Evolutionary conservation across 2,797 vertebrate genomes (phyloP).

Genomic region (Urocyon cinereoargenteus): DNA sequence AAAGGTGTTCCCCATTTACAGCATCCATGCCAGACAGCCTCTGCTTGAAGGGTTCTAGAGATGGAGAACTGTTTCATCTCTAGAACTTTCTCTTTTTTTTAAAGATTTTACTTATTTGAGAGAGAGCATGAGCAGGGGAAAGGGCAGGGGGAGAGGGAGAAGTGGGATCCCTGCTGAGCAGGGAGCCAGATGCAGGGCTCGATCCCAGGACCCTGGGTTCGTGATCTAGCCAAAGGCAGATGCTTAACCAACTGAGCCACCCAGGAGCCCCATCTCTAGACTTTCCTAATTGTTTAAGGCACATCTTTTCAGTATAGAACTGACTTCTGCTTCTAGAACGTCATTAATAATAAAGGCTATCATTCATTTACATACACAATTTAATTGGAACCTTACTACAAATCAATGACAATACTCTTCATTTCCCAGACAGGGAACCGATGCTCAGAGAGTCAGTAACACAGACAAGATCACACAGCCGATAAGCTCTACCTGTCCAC

Average conservation of each 20-base stretch:
- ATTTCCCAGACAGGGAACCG: neutral
- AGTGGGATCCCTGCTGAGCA: neutral
- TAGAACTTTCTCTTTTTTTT: neutral
- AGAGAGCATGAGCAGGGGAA: neutral
- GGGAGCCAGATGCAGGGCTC: rapidly evolving
- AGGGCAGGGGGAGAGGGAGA: neutral
- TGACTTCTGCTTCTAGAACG: neutral
- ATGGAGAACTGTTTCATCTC: neutral
- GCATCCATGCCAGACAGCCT: neutral
- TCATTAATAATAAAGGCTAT: neutral
- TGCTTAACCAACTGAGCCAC: neutral
- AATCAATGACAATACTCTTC: neutral
- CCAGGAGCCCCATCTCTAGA: neutral
- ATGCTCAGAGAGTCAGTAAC: neutral
- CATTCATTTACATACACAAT: neutral
- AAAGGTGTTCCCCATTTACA: neutral
- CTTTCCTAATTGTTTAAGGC: neutral
- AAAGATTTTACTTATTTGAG: neutral
- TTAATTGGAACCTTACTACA: neutral
- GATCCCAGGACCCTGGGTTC: neutral
- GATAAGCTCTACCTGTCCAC: rapidly evolving
- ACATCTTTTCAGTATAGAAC: neutral
- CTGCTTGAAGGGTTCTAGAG: neutral
- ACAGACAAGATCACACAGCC: neutral
- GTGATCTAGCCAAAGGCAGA: neutral